These are phyloP conservation scores for Ormyrus nitidulus DNA, from an alignment of 2,888 invertebrate genomes.

Conservation along the genomic window DNA sequence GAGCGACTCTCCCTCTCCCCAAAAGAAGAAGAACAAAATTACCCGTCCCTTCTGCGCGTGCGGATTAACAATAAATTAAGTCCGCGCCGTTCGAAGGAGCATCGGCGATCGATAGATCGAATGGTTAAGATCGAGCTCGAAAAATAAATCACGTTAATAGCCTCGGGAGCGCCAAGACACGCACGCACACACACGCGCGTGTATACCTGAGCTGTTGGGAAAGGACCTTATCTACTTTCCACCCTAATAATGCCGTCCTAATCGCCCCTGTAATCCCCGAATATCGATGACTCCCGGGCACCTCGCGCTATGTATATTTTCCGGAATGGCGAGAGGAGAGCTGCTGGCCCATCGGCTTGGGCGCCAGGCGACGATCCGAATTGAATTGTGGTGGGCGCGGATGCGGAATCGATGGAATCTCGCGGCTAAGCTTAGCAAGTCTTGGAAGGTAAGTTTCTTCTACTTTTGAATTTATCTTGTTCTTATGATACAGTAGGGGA, in stretches of 20 bases:
- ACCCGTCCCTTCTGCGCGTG: neutral
- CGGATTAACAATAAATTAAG: conserved; percentile 45
- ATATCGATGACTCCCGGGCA: conserved; percentile 60
- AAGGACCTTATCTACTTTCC: conserved; percentile 65
- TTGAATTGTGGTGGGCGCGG: too few relatives aligned
- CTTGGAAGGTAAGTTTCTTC: too few relatives aligned
- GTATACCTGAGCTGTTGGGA: conserved; percentile 54
- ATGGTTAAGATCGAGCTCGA: conserved; percentile 60
- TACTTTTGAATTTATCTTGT: too few relatives aligned
- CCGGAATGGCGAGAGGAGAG: conserved; percentile 41
- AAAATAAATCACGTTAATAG: conserved; percentile 64
- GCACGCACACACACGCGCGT: neutral
- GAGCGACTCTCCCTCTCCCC: conserved; percentile 8
- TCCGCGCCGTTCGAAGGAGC: conserved; percentile 3
- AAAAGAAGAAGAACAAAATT: neutral
- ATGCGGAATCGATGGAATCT: too few relatives aligned
- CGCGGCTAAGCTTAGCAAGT: too few relatives aligned
- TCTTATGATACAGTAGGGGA: too few relatives aligned
- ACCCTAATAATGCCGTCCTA: conserved; percentile 64
- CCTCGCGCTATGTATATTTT: conserved; percentile 60
- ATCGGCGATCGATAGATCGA: conserved; percentile 59
- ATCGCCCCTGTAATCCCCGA: conserved; percentile 64
- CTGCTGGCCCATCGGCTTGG: neutral
- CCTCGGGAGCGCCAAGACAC: conserved; percentile 28
- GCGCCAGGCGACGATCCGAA: too few relatives aligned